A percentile compares a stretch with the other conserved stretches of the same genome.
These are phyloP conservation scores for Climacteris rufus DNA, from an alignment of 2,113 vertebrate genomes.

Conservation along the genomic window DNA sequence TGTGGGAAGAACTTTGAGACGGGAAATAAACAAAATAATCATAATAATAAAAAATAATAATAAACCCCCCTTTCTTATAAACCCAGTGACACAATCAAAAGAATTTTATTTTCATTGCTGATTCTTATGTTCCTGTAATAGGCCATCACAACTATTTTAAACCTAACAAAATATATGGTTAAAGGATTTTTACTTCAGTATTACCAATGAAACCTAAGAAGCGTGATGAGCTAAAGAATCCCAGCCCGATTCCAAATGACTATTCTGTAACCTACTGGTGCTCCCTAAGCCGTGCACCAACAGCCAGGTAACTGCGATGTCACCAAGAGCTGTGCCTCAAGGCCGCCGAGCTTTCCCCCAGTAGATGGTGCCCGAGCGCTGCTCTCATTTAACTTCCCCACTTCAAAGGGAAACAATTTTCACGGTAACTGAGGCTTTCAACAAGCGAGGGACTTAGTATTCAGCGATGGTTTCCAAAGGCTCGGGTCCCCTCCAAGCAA, in stretches of 20 bases:
- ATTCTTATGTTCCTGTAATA: neutral
- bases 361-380: conserved; percentile 68
- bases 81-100: neutral
- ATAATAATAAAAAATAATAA: neutral
- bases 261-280: rapidly evolving
- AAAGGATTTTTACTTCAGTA: neutral
- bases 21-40: neutral
- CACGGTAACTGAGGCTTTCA: neutral
- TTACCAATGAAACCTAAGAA: neutral
- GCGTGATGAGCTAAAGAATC: neutral
- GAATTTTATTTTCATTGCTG: neutral
- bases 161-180: neutral
- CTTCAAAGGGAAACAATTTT: neutral
- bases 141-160: neutral
- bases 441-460: neutral
- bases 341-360: neutral
- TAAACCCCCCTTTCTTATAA: neutral
- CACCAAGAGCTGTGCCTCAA: neutral
- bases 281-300: neutral
- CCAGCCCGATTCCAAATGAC: neutral
- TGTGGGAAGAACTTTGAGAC: neutral
- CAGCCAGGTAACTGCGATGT: neutral
- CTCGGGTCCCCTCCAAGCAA: neutral
- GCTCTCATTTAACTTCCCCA: neutral
- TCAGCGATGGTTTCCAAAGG: neutral